Evolutionary conservation across 2,113 vertebrate genomes (phyloP), one percentile per base, ranked within the genome.

Genomic region (Falco punctatus): DNA sequence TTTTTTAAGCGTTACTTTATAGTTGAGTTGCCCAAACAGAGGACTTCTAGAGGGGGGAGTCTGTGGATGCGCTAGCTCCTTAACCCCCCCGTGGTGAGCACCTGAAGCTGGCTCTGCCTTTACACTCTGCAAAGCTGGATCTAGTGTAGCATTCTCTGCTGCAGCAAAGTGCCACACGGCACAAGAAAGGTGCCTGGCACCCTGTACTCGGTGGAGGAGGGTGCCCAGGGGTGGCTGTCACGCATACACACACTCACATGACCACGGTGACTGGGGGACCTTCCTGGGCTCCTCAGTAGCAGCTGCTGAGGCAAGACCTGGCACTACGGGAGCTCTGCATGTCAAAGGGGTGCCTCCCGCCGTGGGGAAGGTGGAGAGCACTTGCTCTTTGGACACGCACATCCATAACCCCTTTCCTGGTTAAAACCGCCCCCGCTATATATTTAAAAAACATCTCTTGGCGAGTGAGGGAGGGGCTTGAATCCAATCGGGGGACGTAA

Each of bases 161-260:
- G 5, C 4, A 35, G 69, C 38, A 59, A 17, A 26, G 81, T 6
- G 24, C 10, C 38, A 23, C 33, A 3, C 2, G 21, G 69, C 52
- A 28, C 5, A 18, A 27, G 44, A 0, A 1, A 21, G 22, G 51
- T 46, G 75, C 57, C 38, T 12, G 38, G 11, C 2, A 2, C 12
- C 33, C 27, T 18, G 38, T 2, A 27, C 13, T 3, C 0, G 2
- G 55, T 19, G 62, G 35, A 72, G 51, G 20, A 58, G 21, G 24
- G 28, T 4, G 48, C 7, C 5, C 40, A 32, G 65, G 17, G 38
- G 42, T 42, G 42, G 42, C 42, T 42, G 42, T 42, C 42, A 42
- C 42, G 14, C 42, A 42, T 42, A 42, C 42, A 42, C 14, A 14
- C 42, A 6, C 33, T 11, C 11, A 3, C 7, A 1, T 7, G n/a